Conservation (phyloP, 2,113 vertebrate genomes). For the Pagrus major region DNA sequence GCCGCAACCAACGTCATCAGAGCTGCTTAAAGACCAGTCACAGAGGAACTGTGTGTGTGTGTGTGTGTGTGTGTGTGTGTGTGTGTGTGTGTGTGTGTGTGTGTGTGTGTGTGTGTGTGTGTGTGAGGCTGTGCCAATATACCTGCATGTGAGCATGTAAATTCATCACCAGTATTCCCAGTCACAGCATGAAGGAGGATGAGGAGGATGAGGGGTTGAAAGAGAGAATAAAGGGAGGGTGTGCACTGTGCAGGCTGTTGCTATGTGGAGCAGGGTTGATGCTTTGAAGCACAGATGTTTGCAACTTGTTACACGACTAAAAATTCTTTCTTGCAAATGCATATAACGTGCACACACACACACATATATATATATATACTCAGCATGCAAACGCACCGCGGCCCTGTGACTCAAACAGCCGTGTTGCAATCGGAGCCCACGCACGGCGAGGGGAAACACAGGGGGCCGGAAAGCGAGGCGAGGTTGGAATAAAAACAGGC, state of each 20-base stretch:
- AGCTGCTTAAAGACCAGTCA: conserved; percentile 61
- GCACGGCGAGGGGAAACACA: conserved; percentile 12
- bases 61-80: conserved; percentile 24
- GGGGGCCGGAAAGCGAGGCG: background rate
- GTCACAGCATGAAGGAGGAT: conserved; percentile 46
- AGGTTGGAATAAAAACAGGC: conserved; percentile 33
- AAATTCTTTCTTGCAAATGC: background rate
- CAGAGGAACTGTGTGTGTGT: conserved; percentile 8
- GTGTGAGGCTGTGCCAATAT: conserved; percentile 21
- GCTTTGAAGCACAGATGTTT: conserved; percentile 57
- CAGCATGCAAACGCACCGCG: background rate
- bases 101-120: conserved; percentile 28
- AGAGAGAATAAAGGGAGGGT: conserved; percentile 15
- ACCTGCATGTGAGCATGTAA: conserved; percentile 63
- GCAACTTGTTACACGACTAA: background rate
- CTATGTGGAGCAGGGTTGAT: conserved; percentile 69
- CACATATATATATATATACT: background rate
- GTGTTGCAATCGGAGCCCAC: conserved; percentile 9
- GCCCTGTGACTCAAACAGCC: conserved; percentile 13
- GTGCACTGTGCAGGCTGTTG: conserved; percentile 66
- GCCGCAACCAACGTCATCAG: conserved; percentile 60
- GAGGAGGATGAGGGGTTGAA: conserved; percentile 22
- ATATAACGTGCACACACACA: conserved; percentile 12
- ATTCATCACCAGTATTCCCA: conserved; percentile 65
- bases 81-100: conserved; percentile 11